Evolutionary conservation across 2,888 invertebrate species (phyloP).

Genomic region (Catocala nupta): DNA sequence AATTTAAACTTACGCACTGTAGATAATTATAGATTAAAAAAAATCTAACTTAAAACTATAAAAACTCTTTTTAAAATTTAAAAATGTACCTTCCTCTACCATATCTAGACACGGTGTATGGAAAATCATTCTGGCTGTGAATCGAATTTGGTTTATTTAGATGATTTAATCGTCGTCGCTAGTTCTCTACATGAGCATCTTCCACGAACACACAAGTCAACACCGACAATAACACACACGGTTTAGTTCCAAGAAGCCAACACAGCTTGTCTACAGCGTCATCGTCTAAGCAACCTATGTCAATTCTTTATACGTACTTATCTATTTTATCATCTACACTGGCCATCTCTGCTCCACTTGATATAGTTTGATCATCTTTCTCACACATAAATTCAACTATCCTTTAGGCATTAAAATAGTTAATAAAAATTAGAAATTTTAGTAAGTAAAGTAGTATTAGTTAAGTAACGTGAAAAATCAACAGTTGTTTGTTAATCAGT

Average conservation of each 20-base stretch:
- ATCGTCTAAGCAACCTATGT: constrained; percentile 59
- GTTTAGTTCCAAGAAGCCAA: constrained; percentile 41
- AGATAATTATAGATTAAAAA: constrained; percentile 82
- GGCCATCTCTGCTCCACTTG: constrained; percentile 41
- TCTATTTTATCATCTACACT: constrained; percentile 44
- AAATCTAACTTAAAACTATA: constrained; percentile 72
- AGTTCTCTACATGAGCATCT: constrained; percentile 46
- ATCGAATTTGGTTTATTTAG: constrained; percentile 77
- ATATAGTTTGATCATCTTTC: constrained; percentile 53
- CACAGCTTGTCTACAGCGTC: constrained; percentile 43
- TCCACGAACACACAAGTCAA: constrained; percentile 52
- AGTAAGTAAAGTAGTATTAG: constrained; percentile 79
- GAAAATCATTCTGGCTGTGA: constrained; percentile 87
- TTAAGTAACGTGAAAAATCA: constrained; percentile 73
- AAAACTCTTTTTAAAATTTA: constrained; percentile 66
- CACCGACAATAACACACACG: constrained; percentile 73
- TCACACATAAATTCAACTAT: constrained; percentile 61
- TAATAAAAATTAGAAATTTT: constrained; percentile 71
- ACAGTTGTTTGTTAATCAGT: constrained; percentile 86
- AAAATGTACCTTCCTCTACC: constrained; percentile 76
- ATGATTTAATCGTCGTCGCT: constrained; percentile 63
- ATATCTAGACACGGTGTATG: constrained; percentile 83
- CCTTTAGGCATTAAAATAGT: constrained; percentile 75
- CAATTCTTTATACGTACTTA: constrained; percentile 69
- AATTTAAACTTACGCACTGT: constrained; percentile 84